Percentiles rank a stretch among this genome's conserved stretches.
These are phyloP conservation scores for Timandra comae DNA, from an alignment of 2,888 invertebrate species.

Conservation along the genomic window DNA sequence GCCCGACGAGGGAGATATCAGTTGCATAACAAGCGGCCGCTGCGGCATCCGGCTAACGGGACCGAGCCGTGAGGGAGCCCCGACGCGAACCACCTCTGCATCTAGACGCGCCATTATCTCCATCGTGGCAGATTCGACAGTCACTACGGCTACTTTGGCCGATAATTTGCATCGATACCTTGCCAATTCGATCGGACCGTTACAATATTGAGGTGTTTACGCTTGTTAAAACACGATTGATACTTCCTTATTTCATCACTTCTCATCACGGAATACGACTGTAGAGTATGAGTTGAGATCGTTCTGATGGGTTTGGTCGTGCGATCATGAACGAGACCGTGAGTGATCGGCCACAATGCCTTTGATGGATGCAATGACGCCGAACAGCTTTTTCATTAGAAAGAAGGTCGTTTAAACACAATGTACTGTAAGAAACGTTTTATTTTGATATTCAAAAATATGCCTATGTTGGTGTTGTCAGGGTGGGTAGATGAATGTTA, in stretches of 20 bases:
- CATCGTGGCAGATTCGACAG: conserved; percentile 27
- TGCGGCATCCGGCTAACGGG: conserved; percentile 64
- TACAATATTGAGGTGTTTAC: conserved; percentile 24
- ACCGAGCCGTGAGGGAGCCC: conserved; percentile 38
- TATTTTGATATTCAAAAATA: background rate
- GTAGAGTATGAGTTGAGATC: conserved; percentile 27
- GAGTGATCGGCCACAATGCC: conserved; percentile 55
- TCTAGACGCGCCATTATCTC: conserved; percentile 36
- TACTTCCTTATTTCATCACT: conserved; percentile 47
- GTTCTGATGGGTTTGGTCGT: conserved; percentile 34
- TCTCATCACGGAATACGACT: conserved; percentile 49
- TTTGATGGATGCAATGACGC: conserved; percentile 37
- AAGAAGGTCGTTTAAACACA: conserved; percentile 30
- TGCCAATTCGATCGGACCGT: conserved; percentile 32
- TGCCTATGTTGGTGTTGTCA: background rate
- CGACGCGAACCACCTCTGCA: conserved; percentile 29
- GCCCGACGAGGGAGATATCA: conserved; percentile 45
- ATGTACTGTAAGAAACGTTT: background rate
- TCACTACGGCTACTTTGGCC: conserved; percentile 38
- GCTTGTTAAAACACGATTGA: conserved; percentile 34
- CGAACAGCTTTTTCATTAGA: conserved; percentile 33
- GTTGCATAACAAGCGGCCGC: conserved; percentile 66
- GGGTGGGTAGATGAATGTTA: no score
- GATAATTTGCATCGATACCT: conserved; percentile 42
- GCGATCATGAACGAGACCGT: conserved; percentile 54